Conservation (phyloP, 2,113 vertebrate genomes). For the Cephalopholis sonnerati region DNA sequence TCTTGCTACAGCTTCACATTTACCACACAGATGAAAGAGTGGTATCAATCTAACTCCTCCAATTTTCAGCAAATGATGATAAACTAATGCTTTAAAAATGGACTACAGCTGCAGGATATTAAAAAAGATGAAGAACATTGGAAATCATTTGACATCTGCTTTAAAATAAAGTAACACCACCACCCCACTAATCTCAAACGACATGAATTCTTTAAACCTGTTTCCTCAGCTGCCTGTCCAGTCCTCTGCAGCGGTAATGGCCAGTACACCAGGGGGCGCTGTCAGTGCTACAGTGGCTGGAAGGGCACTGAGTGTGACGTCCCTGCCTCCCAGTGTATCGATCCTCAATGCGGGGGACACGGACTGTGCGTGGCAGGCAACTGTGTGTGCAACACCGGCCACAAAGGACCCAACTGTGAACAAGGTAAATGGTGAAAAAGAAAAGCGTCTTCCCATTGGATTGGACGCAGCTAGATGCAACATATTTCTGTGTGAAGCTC, state of each 20-base stretch:
- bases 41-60: not conserved
- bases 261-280: conserved; percentile 97
- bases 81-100: not conserved
- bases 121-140: not conserved
- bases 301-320: conserved; percentile 97
- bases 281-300: conserved; percentile 98
- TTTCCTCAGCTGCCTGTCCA: conserved; percentile 87
- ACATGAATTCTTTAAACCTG: not conserved
- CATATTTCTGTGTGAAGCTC: conserved; percentile 40
- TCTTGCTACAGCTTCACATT: not conserved
- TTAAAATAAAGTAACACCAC: not conserved
- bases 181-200: not conserved
- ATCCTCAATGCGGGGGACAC: conserved; percentile 92
- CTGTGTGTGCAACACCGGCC: conserved; percentile 95
- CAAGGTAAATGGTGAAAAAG: conserved; percentile 87
- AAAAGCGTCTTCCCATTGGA: conserved; percentile 1
- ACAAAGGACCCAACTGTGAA: conserved; percentile 95
- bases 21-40: not conserved
- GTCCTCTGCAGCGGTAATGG: conserved; percentile 97
- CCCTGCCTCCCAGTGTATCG: conserved; percentile 91
- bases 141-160: not conserved
- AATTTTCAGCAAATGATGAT: too few relatives aligned
- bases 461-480: conserved; percentile 28
- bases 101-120: not conserved
- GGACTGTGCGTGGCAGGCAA: conserved; percentile 95